Evolutionary conservation across 2,113 vertebrate species (phyloP).

Genomic region (Corydoras maculifer): DNA sequence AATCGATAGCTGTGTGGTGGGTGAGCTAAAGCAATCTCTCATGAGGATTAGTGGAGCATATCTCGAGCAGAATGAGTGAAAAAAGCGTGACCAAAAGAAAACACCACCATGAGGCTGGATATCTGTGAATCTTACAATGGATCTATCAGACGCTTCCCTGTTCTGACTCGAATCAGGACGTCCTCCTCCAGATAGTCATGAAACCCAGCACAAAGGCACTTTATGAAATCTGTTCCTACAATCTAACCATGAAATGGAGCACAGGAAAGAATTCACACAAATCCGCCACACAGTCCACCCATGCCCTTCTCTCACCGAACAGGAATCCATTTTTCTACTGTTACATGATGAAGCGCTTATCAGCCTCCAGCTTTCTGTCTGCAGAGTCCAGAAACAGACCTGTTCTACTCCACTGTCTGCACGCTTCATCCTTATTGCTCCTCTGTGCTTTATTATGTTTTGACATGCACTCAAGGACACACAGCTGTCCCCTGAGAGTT

Average conservation of each 20-base stretch:
- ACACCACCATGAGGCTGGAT: background rate
- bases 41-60: background rate
- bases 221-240: background rate
- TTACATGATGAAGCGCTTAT: background rate
- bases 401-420: background rate
- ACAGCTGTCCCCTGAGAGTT: background rate
- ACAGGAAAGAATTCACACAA: background rate
- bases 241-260: background rate
- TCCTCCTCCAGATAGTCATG: background rate
- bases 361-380: background rate
- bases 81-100: background rate
- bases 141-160: background rate
- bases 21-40: background rate
- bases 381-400: background rate
- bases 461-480: background rate
- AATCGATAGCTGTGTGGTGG: background rate
- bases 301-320: background rate
- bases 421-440: background rate
- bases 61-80: background rate
- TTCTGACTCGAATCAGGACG: background rate
- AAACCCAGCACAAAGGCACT: background rate
- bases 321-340: background rate
- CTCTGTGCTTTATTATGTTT: background rate
- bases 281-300: background rate
- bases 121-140: background rate